These are phyloP conservation scores for Amblyteles armatorius DNA, from an alignment of 2,888 invertebrate species.

Conservation along the genomic window DNA sequence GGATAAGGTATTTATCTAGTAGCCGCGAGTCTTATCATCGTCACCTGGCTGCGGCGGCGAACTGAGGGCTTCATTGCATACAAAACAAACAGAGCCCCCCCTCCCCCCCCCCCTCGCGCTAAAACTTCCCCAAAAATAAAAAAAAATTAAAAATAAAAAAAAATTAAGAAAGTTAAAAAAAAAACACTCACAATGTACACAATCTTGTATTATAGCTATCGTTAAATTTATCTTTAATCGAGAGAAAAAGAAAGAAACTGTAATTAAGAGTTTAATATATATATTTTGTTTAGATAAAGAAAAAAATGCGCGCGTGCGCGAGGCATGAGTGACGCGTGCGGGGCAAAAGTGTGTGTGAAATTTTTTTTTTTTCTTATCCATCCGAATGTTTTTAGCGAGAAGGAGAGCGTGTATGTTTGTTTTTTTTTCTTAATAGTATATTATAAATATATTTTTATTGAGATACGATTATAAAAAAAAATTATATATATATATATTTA, in stretches of 20 bases:
- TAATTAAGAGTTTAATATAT: constrained; percentile 72
- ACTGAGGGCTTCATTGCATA: constrained; percentile 8
- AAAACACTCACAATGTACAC: constrained; percentile 62
- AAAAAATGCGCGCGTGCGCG: constrained; percentile 52
- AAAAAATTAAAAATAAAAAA: background rate
- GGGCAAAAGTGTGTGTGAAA: constrained; percentile 45
- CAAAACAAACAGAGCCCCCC: background rate
- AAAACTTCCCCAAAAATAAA: background rate
- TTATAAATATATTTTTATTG: constrained; percentile 50
- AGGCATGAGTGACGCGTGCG: constrained; percentile 33
- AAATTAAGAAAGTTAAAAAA: constrained; percentile 1
- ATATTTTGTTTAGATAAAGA: constrained; percentile 67
- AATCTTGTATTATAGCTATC: constrained; percentile 80
- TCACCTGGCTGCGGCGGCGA: constrained; percentile 22
- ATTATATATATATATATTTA: too few relatives aligned
- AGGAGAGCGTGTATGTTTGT: constrained; percentile 20
- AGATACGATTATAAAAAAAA: constrained; percentile 5
- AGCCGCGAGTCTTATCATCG: constrained; percentile 24
- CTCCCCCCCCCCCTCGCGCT: background rate
- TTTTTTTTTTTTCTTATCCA: constrained; percentile 14
- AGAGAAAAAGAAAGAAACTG: constrained; percentile 54
- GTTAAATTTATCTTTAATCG: constrained; percentile 76
- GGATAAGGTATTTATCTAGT: constrained; percentile 29
- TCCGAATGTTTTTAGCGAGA: constrained; percentile 24
- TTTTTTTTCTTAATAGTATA: constrained; percentile 19